Base-by-base conservation (phyloP, 2,888 invertebrate genomes). In the Diaprepes abbreviatus region DNA sequence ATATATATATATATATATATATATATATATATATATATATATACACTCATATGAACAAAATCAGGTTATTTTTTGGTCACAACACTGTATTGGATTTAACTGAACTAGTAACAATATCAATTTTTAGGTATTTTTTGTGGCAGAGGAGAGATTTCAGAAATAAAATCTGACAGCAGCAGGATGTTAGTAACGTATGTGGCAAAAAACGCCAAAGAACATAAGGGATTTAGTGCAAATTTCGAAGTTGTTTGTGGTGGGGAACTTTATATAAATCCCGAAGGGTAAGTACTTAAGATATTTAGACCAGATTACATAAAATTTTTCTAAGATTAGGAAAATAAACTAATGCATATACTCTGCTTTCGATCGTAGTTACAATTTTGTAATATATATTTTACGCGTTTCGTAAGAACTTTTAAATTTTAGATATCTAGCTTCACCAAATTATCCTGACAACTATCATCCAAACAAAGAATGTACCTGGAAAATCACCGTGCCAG, bases 211-310 rank as follows among this genome's bases (percentile, higher is more conserved):
- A 88, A 88, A 52, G 90, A 90, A 0, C 90, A 91, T 80, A 88
- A 91, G 75, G 97, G 97, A 36, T 97, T 97, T 81, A 89, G 89
- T 19, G 96, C 96, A 0, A 90, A 90, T 81, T 97, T 95, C 83
- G 96, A 97, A 89, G 94, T 97, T 40, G 92, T 97, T n/a, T 98
- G 98, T 82, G 97, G 97, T 1, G 97, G 98, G 2, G 94, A 96
- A 71, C 88, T 98, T 60, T 50, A 73, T 33, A 71, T 79, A 2
- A 73, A 73, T 35, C 89, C 93, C 38, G 94, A 95, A 76, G 93
- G 93, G 1, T 94, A 45, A 64, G 65, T 52, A 3, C 28, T n/a
- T 10, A 40, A 33, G 9, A 16, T n/a, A n/a, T n/a, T n/a, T n/a
- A n/a, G n/a, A n/a, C n/a, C n/a, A n/a, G n/a, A n/a, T n/a, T n/a